These are phyloP conservation scores for Ursus arctos DNA, from an alignment of 2,113 vertebrate genomes.

Conservation along the genomic window DNA sequence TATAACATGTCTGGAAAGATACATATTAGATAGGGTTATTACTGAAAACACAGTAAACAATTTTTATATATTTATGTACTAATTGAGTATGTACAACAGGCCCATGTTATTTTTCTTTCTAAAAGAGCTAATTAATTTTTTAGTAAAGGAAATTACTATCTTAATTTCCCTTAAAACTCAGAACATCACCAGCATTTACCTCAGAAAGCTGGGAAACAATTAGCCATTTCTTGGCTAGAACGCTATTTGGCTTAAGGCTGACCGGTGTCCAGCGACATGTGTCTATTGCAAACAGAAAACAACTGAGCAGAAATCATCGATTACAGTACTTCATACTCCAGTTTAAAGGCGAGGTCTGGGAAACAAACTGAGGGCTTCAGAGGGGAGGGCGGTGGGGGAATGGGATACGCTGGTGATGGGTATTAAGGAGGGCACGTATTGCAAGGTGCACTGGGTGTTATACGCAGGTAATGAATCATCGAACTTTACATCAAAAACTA, in stretches of 20 bases:
- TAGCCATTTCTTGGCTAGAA: background rate
- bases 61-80: background rate
- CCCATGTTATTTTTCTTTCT: background rate
- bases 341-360: background rate
- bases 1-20: background rate
- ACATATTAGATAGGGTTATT: background rate
- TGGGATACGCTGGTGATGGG: too few species aligned
- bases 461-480: too few species aligned
- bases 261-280: background rate
- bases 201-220: background rate
- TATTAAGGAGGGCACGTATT: too few species aligned
- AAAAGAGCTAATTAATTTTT: background rate
- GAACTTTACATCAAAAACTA: too few species aligned
- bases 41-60: background rate
- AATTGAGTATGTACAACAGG: background rate
- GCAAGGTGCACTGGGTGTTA: too few species aligned
- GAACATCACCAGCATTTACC: background rate
- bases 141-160: background rate
- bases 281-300: background rate
- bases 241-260: background rate
- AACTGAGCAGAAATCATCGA: background rate
- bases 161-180: slow-evolving; percentile 31
- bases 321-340: background rate
- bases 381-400: too few species aligned
- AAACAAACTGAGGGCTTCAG: too few species aligned